Base-by-base conservation (phyloP, 2,888 invertebrate genomes). In the Eustalomyia histrio region DNA sequence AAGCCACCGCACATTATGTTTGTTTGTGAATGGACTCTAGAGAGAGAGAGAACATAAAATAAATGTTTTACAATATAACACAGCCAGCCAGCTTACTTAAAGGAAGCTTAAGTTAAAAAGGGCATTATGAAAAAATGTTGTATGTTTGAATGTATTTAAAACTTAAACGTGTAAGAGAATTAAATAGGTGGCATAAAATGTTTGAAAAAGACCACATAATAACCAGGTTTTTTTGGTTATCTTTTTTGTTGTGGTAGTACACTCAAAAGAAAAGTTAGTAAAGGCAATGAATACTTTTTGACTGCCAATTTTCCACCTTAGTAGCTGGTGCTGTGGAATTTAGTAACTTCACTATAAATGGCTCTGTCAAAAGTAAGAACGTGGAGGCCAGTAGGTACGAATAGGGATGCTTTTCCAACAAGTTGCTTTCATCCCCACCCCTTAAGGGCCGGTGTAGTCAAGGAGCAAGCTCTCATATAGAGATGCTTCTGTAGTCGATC, bases 131-230 rank as follows among this genome's bases (percentile, higher is more conserved):
- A 43, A 35, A 43, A 53, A 64, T 7, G n/a, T 9, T 57, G 17
- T 24, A 17, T 60, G 17, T 60, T n/a, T 57, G 29, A 43, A 39
- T 10, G 35, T 43, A 43, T 57, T 12, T 10, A 50, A 73, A 64
- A 65, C 50, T 50, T 57, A 69, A 65, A 72, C 76, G 68, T 72
- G 65, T 76, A 76, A 76, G 64, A 64, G 69, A 76, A 76, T 81
- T 81, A 74, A 81, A 81, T 76, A 80, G 80, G 73, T 76, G 80
- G 64, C 74, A 65, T 78, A 68, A 78, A 73, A 74, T 78, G 80
- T 55, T 74, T 47, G 33, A 65, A 57, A 43, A 47, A 43, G 50
- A 69, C 64, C 76, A 65, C 76, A 73, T 43, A 72, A 80, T 55
- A 61, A 50, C 67, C 52, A 7, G 39, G 47, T 43, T 35, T 47